Conservation (phyloP, 2,113 vertebrate genomes). For the Benitochromis conjunctus region DNA sequence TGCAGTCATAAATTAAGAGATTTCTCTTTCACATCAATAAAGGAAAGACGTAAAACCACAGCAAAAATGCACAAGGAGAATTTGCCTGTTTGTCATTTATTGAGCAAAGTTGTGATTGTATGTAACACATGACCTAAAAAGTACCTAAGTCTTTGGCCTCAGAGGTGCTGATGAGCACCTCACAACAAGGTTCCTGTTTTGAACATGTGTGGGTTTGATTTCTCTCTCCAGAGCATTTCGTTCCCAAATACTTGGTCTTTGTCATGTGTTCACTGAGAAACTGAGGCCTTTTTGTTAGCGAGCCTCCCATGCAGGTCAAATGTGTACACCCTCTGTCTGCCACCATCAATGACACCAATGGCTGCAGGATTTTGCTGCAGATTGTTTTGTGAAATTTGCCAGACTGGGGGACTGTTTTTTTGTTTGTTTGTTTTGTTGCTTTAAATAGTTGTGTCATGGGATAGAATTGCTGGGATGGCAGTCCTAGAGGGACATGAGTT, state of each 20-base stretch:
- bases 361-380: neutral
- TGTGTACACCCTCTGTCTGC: neutral
- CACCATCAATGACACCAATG: neutral
- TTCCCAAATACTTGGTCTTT: neutral
- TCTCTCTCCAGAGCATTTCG: neutral
- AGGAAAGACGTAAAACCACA: slow-evolving; percentile 58
- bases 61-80: neutral
- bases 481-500: neutral
- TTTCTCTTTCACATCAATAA: slow-evolving; percentile 71
- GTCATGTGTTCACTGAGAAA: neutral
- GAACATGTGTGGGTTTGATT: neutral
- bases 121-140: neutral
- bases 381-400: neutral
- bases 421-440: too few species aligned
- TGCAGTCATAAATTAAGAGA: slow-evolving; percentile 66
- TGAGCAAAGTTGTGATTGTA: neutral
- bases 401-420: neutral
- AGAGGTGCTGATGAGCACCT: fast-evolving
- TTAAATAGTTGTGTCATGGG: neutral
- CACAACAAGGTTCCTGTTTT: neutral
- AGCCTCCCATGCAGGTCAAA: neutral
- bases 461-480: neutral
- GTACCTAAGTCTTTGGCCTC: neutral
- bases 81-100: neutral
- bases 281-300: neutral